Percentiles rank a stretch among this genome's conserved stretches.
These are phyloP conservation scores for Ips typographus DNA, from an alignment of 1,140 invertebrate species.

Conservation along the genomic window DNA sequence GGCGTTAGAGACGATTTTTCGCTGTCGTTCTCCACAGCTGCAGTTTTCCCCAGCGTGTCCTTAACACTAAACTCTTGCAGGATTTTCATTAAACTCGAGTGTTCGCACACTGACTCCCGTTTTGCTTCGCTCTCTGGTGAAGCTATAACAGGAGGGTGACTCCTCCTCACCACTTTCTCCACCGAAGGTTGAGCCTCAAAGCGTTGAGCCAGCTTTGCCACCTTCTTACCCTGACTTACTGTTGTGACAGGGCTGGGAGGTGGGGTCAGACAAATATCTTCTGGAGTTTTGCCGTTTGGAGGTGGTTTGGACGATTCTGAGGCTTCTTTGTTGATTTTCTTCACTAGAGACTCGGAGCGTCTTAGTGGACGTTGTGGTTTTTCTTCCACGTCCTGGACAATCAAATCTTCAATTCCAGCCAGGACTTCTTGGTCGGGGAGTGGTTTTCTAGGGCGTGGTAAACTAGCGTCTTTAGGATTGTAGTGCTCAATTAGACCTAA, in stretches of 20 bases:
- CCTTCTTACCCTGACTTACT: not conserved
- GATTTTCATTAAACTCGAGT: slow-evolving; percentile 47
- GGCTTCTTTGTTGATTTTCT: slow-evolving; percentile 44
- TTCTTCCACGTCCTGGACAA: slow-evolving; percentile 37
- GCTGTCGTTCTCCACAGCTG: slow-evolving; percentile 18
- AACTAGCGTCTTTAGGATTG: slow-evolving; percentile 49
- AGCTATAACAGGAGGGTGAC: not conserved
- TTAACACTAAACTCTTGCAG: slow-evolving; percentile 45
- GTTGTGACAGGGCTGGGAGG: slow-evolving; percentile 42
- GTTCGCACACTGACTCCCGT: slow-evolving; percentile 30
- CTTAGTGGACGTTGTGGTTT: slow-evolving; percentile 43
- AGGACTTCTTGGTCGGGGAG: slow-evolving; percentile 39
- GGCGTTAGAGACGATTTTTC: slow-evolving; percentile 31
- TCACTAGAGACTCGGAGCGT: slow-evolving; percentile 45
- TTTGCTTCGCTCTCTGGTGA: too few species aligned
- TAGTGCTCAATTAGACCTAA: slow-evolving; percentile 51
- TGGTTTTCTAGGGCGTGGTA: slow-evolving; percentile 44
- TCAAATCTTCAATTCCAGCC: slow-evolving; percentile 46
- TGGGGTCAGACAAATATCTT: slow-evolving; percentile 40
- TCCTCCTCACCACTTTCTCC: not conserved
- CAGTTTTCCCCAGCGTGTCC: slow-evolving; percentile 37
- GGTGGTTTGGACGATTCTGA: slow-evolving; percentile 12
- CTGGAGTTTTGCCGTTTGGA: slow-evolving; percentile 12
- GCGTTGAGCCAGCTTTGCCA: not conserved
- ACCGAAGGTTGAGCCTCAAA: not conserved